Base-by-base conservation (phyloP, 2,113 vertebrate genomes). In the Cathartes aura region DNA sequence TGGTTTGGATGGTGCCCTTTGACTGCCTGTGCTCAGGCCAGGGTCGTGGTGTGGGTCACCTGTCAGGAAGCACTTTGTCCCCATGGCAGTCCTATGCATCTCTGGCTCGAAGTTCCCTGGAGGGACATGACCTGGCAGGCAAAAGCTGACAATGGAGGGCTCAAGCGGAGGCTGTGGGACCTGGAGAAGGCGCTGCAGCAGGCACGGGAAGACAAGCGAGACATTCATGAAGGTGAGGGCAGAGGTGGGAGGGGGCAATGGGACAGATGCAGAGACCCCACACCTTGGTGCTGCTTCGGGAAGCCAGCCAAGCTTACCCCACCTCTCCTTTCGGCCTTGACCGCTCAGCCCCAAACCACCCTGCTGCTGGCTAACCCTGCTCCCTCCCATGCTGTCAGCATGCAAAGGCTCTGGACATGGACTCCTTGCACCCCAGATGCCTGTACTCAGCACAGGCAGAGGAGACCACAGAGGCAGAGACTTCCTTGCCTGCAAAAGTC, bases 191-290 rank as follows among this genome's bases (percentile, higher is more conserved):
- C 89, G 10, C 91, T 98, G 89, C 93, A 98, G 48, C 80, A 86
- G 15, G 97, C 98, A 53, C 80, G 2, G 76, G 96, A 97, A 30
- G 98, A 98, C 96, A 97, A 98, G 82, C 82, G 85, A 94, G 98
- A 98, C 66, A 56, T 98, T 89, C 97, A 92, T 67, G 95, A 97
- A 97, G 98, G 98, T 99, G 34, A 72, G 89, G 11, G 19, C 82
- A 26, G 32, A 67, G 79, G 43, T 36, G 43, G 40, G 60, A 74
- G 7, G 14, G 21, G 17, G 5, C 68, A 45, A 32, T 9, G 36
- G 64, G 52, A 14, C 34, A 40, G 32, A 22, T 8, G 20, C 22
- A 47, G 32, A 48, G 30, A 56, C 26, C 12, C 10, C 48, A 73
- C 53, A 26, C 11, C 26, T 45, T 15, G 68, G 36, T 62, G 68